Base-by-base conservation (phyloP, 1,140 invertebrate genomes). In the Microvelia longipes region DNA sequence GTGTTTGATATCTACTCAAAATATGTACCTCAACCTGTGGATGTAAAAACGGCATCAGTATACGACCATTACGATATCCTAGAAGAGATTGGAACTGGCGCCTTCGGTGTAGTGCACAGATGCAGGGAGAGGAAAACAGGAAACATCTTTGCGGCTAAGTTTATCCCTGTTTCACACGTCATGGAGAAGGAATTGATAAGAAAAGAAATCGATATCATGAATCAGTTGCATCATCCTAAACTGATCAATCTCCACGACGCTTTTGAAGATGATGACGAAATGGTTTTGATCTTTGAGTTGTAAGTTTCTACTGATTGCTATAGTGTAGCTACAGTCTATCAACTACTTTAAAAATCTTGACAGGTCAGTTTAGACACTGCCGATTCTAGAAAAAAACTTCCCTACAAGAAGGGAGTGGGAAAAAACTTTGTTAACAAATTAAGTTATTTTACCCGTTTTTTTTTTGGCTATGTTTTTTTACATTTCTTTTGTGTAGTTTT, bases 131-230 rank as follows among this genome's bases (percentile, higher is more conserved):
- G 94, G 73, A 86, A 92, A 28, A 98, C 95, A 65, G 96, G 96
- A 19, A 94, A 96, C 77, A 94, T 94, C 66, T 99, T 98, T 80
- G 97, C 98, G 0, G 98, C 96, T 61, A 99, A 99, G 82, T 99
- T 99, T 79, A 98, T 99, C 75, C 95, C 95, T 1, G 94, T 96
- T 19, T 89, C 93, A 0, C 93, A 95, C 76, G 87, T 91, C 19
- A 90, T 94, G 85, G 97, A 99, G 80, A 99, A 98, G 78, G 92
- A 96, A 77, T 83, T 98, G 0, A 98, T 99, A 69, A 88, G 93
- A 72, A 95, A 98, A 76, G 98, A 99, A 83, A 98, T 99, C 73
- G 94, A 98, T 77, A 95, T 98, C 66, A 99, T 99, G 96, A 98
- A 98, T 80, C 93, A 98, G 76, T 81, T 99, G 1, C 94, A 98